These are phyloP conservation scores for Drosophila equinoxialis DNA, from an alignment of 1,140 invertebrate species.

Conservation along the genomic window DNA sequence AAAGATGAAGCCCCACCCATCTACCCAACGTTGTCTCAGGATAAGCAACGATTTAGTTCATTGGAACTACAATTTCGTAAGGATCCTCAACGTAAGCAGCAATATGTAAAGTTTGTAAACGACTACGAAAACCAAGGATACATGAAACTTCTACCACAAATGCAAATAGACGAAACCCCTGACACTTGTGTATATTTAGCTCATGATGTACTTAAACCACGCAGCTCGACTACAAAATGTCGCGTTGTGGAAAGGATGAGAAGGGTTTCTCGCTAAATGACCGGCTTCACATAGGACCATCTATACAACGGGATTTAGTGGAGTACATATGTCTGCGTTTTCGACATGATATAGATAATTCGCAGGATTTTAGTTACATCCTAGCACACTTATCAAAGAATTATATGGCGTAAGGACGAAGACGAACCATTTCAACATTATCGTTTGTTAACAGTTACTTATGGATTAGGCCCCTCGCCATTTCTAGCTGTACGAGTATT, in stretches of 20 bases:
- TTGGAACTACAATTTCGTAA: constrained; percentile 3
- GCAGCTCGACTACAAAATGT: background rate
- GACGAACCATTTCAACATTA: background rate
- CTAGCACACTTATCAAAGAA: too few relatives aligned
- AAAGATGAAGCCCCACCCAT: background rate
- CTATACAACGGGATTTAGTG: too few relatives aligned
- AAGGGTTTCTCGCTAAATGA: too few relatives aligned
- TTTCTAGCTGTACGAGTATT: constrained; percentile 19
- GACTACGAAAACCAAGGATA: background rate
- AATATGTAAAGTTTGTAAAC: background rate
- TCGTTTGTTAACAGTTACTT: constrained; percentile 2
- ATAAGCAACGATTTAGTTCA: background rate
- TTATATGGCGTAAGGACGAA: background rate
- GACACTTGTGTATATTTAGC: background rate
- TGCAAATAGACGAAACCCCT: background rate
- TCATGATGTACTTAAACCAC: background rate
- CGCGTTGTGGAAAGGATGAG: background rate
- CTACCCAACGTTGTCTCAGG: background rate
- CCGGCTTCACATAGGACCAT: too few relatives aligned
- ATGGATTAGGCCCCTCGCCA: constrained; percentile 8
- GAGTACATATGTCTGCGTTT: background rate
- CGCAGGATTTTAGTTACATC: too few relatives aligned
- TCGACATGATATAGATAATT: background rate
- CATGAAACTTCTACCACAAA: background rate
- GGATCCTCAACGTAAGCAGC: background rate